A percentile compares a stretch with the other conserved stretches of the same genome.
Conservation (phyloP, 2,113 vertebrate species). For the Thamnaconus septentrionalis region DNA sequence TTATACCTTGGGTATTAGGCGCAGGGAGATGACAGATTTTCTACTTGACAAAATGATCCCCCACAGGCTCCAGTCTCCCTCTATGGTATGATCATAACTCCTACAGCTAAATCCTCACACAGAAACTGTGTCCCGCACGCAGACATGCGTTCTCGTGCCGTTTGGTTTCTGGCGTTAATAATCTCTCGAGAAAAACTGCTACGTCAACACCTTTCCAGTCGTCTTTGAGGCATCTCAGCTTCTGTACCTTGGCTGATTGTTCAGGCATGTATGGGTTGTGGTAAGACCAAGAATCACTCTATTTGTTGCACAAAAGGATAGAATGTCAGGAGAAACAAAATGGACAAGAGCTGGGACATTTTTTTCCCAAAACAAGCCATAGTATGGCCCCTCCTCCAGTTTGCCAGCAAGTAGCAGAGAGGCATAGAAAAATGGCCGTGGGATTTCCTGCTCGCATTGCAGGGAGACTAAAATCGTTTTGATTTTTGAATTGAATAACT, state of each 20-base stretch:
- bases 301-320: background rate
- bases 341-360: too few relatives aligned
- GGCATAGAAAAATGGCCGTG: conserved; percentile 2
- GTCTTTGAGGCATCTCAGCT: conserved; percentile 2
- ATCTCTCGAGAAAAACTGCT: conserved; percentile 5
- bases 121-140: too few relatives aligned
- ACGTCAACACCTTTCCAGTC: conserved; percentile 1
- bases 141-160: background rate
- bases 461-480: too few relatives aligned
- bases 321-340: background rate
- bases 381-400: background rate
- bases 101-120: too few relatives aligned
- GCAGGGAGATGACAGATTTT: background rate
- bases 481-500: too few relatives aligned
- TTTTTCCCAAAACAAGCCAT: too few relatives aligned
- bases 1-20: too few relatives aligned
- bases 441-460: too few relatives aligned
- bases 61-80: background rate
- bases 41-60: background rate
- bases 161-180: background rate
- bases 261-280: conserved; percentile 3
- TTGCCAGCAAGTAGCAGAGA: background rate
- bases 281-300: background rate
- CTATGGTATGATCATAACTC: background rate
- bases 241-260: background rate